Evolutionary conservation across 2,888 invertebrate species (phyloP).

Genomic region (Sabatieria punctata): DNA sequence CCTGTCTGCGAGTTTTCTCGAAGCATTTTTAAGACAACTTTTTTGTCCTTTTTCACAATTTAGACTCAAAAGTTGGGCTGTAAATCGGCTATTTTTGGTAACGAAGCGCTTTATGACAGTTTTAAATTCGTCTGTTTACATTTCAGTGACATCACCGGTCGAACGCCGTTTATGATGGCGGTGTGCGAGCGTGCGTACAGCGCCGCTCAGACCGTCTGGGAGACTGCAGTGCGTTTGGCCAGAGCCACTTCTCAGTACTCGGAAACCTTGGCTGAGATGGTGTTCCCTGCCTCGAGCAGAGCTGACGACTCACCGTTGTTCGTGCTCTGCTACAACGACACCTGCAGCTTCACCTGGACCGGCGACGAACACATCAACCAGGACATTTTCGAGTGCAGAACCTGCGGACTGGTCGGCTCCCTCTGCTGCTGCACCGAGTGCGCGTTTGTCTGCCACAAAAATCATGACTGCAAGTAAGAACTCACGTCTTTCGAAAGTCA

Average conservation of each 20-base stretch:
- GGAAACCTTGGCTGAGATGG: slow-evolving; percentile 29
- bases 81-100: too few relatives aligned
- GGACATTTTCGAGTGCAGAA: slow-evolving; percentile 97
- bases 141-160: slow-evolving; percentile 72
- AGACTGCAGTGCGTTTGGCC: slow-evolving; percentile 46
- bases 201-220: slow-evolving; percentile 70
- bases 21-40: too few relatives aligned
- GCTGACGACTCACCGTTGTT: slow-evolving; percentile 85
- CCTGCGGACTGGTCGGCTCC: slow-evolving; percentile 75
- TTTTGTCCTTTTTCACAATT: too few relatives aligned
- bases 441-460: slow-evolving; percentile 88
- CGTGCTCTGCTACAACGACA: slow-evolving; percentile 92
- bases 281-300: slow-evolving; percentile 29
- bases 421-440: slow-evolving; percentile 98
- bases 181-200: slow-evolving; percentile 82
- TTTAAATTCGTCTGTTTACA: neutral
- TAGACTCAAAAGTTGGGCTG: too few relatives aligned
- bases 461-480: slow-evolving; percentile 43
- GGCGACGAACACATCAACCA: slow-evolving; percentile 95
- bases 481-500: too few relatives aligned
- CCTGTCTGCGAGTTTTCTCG: too few relatives aligned
- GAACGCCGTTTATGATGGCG: slow-evolving; percentile 92
- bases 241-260: slow-evolving; percentile 35
- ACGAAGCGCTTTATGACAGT: neutral
- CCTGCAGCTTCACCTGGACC: slow-evolving; percentile 99